Evolutionary conservation across 2,888 invertebrate species (phyloP).

Genomic region (Cheilosia variabilis): DNA sequence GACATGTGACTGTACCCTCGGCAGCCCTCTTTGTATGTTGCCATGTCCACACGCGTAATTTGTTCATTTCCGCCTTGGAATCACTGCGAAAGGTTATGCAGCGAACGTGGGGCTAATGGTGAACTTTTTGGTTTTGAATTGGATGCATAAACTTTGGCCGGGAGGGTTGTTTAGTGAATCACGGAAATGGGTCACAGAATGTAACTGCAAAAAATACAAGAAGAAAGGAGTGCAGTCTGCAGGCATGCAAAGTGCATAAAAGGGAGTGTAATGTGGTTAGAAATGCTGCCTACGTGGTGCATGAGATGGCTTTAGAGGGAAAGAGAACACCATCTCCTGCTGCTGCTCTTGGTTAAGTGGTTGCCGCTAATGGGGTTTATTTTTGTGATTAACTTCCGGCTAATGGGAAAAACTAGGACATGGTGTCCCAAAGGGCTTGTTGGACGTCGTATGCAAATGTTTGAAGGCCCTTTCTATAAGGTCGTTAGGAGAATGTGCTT

Average conservation of each 20-base stretch:
- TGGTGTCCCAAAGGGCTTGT: too few relatives aligned
- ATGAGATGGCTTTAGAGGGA: neutral
- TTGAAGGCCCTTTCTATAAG: too few relatives aligned
- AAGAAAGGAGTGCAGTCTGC: neutral
- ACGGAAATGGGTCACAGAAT: constrained; percentile 24
- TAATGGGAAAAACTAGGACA: too few relatives aligned
- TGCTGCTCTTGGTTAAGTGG: neutral
- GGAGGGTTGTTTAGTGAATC: constrained; percentile 2
- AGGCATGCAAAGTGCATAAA: constrained; percentile 1
- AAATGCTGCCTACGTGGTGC: neutral
- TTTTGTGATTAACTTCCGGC: neutral
- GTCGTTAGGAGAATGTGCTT: too few relatives aligned
- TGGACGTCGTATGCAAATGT: too few relatives aligned
- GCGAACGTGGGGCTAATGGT: neutral
- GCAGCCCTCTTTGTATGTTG: constrained; percentile 1
- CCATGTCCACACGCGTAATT: constrained; percentile 29
- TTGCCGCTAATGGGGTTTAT: neutral
- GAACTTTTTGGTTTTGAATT: neutral
- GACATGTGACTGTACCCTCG: neutral
- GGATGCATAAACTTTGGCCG: neutral
- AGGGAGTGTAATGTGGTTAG: neutral
- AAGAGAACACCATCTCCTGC: too few relatives aligned
- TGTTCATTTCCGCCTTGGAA: constrained; percentile 34
- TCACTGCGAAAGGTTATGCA: constrained; percentile 3
- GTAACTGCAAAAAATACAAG: neutral